These are phyloP conservation scores for Onchidella celtica DNA, from an alignment of 2,888 invertebrate species.

Conservation along the genomic window DNA sequence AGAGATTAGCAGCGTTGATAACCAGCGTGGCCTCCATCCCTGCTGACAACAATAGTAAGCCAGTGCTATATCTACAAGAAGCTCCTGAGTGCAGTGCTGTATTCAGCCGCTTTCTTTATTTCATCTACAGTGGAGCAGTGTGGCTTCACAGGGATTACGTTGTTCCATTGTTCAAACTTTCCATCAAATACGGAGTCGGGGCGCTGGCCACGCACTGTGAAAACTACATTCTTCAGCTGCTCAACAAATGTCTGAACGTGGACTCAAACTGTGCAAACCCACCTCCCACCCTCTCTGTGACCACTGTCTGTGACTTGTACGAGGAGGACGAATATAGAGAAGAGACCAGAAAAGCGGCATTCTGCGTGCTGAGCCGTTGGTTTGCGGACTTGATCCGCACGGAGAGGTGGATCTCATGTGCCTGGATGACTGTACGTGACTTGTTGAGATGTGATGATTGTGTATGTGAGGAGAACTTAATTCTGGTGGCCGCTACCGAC, in stretches of 20 bases:
- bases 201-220: constrained; percentile 74
- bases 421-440: constrained; percentile 69
- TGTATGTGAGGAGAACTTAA: constrained; percentile 71
- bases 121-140: constrained; percentile 77
- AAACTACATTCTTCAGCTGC: constrained; percentile 71
- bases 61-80: constrained; percentile 68
- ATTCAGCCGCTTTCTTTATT: constrained; percentile 77
- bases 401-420: constrained; percentile 67
- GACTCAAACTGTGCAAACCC: constrained; percentile 37
- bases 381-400: constrained; percentile 66
- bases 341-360: constrained; percentile 65
- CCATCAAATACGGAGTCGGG: constrained; percentile 75
- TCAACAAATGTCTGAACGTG: constrained; percentile 60
- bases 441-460: constrained; percentile 68
- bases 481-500: constrained; percentile 73
- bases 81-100: constrained; percentile 71
- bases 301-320: constrained; percentile 54
- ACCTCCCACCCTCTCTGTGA: constrained; percentile 44
- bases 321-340: constrained; percentile 59
- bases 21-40: constrained; percentile 58
- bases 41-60: constrained; percentile 53
- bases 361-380: constrained; percentile 69
- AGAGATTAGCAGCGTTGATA: constrained; percentile 66
- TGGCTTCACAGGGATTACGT: constrained; percentile 76
- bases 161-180: constrained; percentile 74